Conservation (phyloP, 2,888 invertebrate species). For the Netelia inedita region DNA sequence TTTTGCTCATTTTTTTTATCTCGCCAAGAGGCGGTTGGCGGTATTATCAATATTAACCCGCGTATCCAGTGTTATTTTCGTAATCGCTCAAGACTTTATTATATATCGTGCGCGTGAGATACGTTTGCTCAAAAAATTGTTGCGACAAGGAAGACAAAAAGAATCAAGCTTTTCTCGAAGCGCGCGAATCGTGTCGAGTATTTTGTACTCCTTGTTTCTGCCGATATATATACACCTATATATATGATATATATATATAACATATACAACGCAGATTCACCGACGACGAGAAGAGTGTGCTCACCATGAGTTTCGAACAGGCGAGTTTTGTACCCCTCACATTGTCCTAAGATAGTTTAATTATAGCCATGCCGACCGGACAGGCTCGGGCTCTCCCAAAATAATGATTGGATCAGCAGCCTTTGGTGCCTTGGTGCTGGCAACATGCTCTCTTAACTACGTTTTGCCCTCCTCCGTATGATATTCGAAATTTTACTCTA, state of each 20-base stretch:
- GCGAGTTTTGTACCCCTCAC: slow-evolving; percentile 68
- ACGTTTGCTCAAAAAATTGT: background rate
- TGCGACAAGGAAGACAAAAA: background rate
- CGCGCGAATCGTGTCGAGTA: background rate
- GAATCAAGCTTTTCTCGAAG: background rate
- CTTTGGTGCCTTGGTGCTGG: slow-evolving; percentile 67
- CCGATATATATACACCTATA: too few species aligned
- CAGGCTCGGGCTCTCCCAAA: slow-evolving; percentile 81
- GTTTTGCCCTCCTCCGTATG: slow-evolving; percentile 41
- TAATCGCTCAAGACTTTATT: background rate
- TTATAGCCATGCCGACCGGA: slow-evolving; percentile 80
- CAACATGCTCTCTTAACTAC: slow-evolving; percentile 46
- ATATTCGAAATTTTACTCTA: background rate
- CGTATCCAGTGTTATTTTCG: background rate
- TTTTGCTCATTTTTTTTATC: slow-evolving; percentile 1
- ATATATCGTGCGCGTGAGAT: background rate
- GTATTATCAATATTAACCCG: background rate
- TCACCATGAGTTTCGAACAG: slow-evolving; percentile 72
- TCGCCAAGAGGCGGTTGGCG: background rate
- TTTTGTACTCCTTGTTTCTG: background rate
- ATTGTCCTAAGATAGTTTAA: slow-evolving; percentile 80
- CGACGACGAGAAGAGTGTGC: slow-evolving; percentile 19
- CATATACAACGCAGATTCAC: slow-evolving; percentile 12
- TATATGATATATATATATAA: background rate
- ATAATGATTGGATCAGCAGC: slow-evolving; percentile 83